Percentiles rank a stretch among this genome's conserved stretches.
Conservation (phyloP, 2,888 invertebrate species). For the Mythimna albipuncta region DNA sequence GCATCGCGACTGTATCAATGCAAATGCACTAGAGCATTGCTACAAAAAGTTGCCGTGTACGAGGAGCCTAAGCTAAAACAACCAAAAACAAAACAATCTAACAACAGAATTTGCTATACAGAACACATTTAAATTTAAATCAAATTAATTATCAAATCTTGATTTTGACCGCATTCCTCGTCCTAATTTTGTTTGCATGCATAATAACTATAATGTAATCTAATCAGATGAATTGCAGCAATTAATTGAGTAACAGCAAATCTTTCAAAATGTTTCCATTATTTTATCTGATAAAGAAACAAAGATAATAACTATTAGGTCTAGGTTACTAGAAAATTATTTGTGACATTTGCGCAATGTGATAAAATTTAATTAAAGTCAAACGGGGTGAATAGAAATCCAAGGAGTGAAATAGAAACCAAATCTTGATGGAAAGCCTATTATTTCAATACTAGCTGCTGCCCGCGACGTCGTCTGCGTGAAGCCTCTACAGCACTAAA, state of each 20-base stretch:
- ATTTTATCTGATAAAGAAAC: conserved; percentile 40
- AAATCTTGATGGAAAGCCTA: too few species aligned
- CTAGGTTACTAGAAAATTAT: conserved; percentile 37
- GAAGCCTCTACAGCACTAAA: too few species aligned
- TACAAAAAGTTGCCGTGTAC: too few species aligned
- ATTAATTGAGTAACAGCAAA: conserved; percentile 40
- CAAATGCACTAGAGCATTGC: too few species aligned
- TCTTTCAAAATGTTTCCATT: conserved; percentile 43
- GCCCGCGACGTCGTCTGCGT: too few species aligned
- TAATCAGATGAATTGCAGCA: conserved; percentile 42
- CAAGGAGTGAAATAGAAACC: too few species aligned
- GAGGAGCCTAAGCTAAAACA: too few species aligned
- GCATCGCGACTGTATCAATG: too few species aligned
- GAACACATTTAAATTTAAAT: conserved; percentile 12
- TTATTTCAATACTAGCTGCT: too few species aligned
- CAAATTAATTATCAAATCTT: not conserved
- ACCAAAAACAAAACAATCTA: too few species aligned
- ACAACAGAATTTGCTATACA: conserved; percentile 4
- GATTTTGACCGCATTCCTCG: conserved; percentile 41
- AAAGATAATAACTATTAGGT: conserved; percentile 23
- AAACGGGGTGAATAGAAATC: too few species aligned
- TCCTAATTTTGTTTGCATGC: conserved; percentile 43
- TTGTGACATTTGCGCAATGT: conserved; percentile 37
- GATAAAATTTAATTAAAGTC: not conserved
- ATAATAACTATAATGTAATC: conserved; percentile 37